These are phyloP conservation scores for Bolinopsis microptera DNA, from an alignment of 37 sponge, comb jelly and placozoan genomes.

Conservation along the genomic window DNA sequence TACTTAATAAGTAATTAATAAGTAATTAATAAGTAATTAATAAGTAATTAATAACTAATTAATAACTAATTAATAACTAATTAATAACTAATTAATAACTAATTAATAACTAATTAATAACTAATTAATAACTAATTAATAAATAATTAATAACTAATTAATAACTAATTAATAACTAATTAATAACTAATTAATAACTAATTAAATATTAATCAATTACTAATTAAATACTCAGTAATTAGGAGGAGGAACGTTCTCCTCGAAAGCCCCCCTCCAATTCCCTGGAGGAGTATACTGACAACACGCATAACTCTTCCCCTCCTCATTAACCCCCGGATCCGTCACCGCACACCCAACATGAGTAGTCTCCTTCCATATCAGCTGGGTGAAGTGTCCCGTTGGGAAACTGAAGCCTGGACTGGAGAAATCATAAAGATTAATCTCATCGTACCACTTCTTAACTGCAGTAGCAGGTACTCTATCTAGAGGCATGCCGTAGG, in stretches of 20 bases:
- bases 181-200: too few species aligned
- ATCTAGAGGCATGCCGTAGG: neutral
- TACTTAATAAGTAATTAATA: too few species aligned
- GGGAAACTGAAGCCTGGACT: conserved; percentile 69
- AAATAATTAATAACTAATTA: too few species aligned
- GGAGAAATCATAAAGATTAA: conserved; percentile 73
- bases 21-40: too few species aligned
- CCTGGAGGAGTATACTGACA: neutral
- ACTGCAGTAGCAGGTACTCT: neutral
- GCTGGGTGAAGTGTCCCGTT: conserved; percentile 93
- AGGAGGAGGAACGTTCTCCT: neutral
- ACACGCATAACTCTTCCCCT: neutral
- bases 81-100: too few species aligned
- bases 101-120: too few species aligned
- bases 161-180: too few species aligned
- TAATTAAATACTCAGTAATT: too few species aligned
- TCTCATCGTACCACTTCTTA: conserved; percentile 80
- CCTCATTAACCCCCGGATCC: neutral
- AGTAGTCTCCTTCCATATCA: conserved; percentile 80
- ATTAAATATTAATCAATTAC: too few species aligned
- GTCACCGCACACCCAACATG: conserved; percentile 65
- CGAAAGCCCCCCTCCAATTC: neutral
- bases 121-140: too few species aligned
- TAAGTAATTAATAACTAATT: too few species aligned
- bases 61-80: too few species aligned